Base-by-base conservation (phyloP, 2,888 invertebrate species). In the Cheilosia vernalis region DNA sequence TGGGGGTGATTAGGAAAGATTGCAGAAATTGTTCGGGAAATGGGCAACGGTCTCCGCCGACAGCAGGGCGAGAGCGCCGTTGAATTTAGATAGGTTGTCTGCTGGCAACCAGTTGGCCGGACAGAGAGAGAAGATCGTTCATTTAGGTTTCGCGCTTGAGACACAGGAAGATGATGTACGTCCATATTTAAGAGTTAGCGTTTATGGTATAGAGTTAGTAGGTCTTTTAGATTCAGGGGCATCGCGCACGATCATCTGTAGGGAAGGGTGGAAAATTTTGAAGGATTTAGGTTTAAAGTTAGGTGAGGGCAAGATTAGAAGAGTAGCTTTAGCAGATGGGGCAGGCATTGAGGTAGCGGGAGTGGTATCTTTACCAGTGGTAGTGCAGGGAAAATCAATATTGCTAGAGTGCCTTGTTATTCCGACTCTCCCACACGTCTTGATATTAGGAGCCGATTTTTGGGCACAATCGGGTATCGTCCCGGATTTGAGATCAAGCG, bases 401-500 rank as follows among this genome's bases (percentile, higher is more conserved):
- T 42, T n/a, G 42, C n/a, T 42, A 17, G 6, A 47, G 9, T 47
- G n/a, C 6, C 19, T 47, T 17, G 47, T 19, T 3, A 17, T 47
- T 47, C 19, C 7, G 21, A 30, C 5, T 13, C 30, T 55, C 13
- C n/a, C 55, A n/a, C 33, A 33, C 30, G n/a, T n/a, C 4, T 6
- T 55, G 17, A 17, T 30, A 7, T 30, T 30, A n/a, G 30, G 17
- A 6, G 33, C 33, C 7, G 55, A 33, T 1, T 55, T 55, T 30
- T 55, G 55, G 30, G 7, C 55, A 10, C 55, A 13, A 15, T n/a
- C 55, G 55, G 30, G n/a, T n/a, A 30, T 55, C 30, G 2, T 55
- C 30, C 55, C 55, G 30, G 27, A 55, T 55, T 30, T 30, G 30
- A 27, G 55, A 15, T 30, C 55, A 55, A 19, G 55, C 27, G n/a